Percentiles rank a stretch among this genome's conserved stretches.
Conservation (phyloP, 2,113 vertebrate genomes). For the Dissostichus mawsoni region DNA sequence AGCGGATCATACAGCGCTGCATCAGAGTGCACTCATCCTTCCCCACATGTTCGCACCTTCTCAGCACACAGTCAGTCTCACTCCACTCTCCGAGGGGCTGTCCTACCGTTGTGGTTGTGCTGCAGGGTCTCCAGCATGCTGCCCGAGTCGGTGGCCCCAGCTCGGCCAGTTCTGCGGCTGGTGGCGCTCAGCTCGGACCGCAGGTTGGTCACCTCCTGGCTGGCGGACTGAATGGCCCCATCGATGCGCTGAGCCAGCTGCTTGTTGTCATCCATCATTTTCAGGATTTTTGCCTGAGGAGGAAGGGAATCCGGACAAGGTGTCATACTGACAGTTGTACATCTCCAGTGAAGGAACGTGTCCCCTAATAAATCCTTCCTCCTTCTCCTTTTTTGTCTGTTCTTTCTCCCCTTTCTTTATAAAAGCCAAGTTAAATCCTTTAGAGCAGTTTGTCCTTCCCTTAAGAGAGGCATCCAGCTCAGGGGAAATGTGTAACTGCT, state of each 20-base stretch:
- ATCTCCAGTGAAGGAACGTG: slow-evolving; percentile 62
- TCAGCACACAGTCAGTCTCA: slow-evolving; percentile 3
- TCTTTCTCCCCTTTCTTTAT: slow-evolving; percentile 29
- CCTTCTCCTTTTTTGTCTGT: slow-evolving; percentile 35
- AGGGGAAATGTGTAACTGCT: slow-evolving; percentile 56
- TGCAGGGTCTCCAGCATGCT: slow-evolving; percentile 85
- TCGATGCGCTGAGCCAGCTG: slow-evolving; percentile 92
- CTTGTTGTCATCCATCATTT: slow-evolving; percentile 97
- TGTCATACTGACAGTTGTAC: slow-evolving; percentile 87
- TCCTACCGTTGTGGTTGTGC: slow-evolving; percentile 81
- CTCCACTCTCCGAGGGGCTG: slow-evolving; percentile 15
- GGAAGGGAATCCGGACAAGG: slow-evolving; percentile 84
- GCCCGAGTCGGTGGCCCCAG: slow-evolving; percentile 82
- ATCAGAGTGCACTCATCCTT: slow-evolving; percentile 11
- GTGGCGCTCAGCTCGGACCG: slow-evolving; percentile 92
- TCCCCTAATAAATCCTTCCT: slow-evolving; percentile 61
- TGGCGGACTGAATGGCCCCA: slow-evolving; percentile 93
- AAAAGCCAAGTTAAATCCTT: slow-evolving; percentile 74
- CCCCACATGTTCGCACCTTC: slow-evolving; percentile 34
- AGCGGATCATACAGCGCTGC: slow-evolving; percentile 10
- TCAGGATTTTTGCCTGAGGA: slow-evolving; percentile 92
- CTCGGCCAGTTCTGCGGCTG: slow-evolving; percentile 90
- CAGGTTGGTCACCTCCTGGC: slow-evolving; percentile 93
- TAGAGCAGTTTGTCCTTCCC: slow-evolving; percentile 72
- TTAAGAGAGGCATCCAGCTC: slow-evolving; percentile 62